Evolutionary conservation across 2,888 invertebrate species (phyloP).

Genomic region (Caenorhabditis sulstoni): DNA sequence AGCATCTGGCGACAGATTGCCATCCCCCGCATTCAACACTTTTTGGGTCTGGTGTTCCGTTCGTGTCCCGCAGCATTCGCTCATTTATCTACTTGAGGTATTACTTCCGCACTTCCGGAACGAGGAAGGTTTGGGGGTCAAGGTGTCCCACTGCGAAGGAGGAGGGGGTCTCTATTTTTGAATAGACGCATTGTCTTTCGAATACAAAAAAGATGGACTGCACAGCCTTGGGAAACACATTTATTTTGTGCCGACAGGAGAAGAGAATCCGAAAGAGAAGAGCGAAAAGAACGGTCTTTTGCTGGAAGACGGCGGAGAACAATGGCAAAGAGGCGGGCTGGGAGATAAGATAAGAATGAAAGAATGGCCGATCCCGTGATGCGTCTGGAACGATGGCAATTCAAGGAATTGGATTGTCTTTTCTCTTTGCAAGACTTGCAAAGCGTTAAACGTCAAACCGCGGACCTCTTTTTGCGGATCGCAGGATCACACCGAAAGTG

Average conservation of each 20-base stretch:
- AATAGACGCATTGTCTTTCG: not conserved
- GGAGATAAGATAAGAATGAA: not conserved
- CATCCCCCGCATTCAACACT: not conserved
- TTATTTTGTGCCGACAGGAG: not conserved
- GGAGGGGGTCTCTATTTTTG: not conserved
- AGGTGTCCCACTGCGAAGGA: not conserved
- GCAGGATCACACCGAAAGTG: not conserved
- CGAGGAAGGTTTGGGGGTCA: not conserved
- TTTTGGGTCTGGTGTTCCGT: too few species aligned
- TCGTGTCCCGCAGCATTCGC: too few species aligned
- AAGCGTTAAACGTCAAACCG: too few species aligned
- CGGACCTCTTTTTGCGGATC: too few species aligned
- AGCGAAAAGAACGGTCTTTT: too few species aligned
- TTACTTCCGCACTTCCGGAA: not conserved
- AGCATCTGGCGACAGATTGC: not conserved
- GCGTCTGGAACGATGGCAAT: not conserved
- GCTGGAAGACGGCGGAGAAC: too few species aligned
- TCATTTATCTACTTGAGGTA: not conserved
- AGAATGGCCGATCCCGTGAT: not conserved
- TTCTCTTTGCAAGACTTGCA: too few species aligned
- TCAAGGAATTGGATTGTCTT: too few species aligned
- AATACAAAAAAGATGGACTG: not conserved
- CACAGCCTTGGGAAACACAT: not conserved
- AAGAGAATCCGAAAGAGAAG: too few species aligned
- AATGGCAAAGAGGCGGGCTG: too few species aligned